Base-by-base conservation (phyloP, 2,113 vertebrate genomes). In the Tetrax tetrax region DNA sequence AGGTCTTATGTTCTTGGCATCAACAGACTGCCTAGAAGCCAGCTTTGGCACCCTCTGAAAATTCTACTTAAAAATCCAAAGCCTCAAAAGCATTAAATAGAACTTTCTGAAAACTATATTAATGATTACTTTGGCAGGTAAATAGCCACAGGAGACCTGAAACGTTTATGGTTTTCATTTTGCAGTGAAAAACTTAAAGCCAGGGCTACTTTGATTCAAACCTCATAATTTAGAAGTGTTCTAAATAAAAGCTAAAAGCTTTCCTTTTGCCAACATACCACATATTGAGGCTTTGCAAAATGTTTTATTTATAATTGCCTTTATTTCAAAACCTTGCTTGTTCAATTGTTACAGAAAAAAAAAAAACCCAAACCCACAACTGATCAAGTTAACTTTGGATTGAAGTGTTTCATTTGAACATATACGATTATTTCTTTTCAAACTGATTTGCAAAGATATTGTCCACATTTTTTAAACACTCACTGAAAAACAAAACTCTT, bases 91-190 rank as follows among this genome's bases (percentile, higher is more conserved):
- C 43, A 85, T 91, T 80, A 83, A 91, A 93, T 8, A 77, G 19
- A 90, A 77, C 41, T 77, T 80, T 80, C 75, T 77, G 66, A 79
- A 85, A 95, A 77, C n/a, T 63, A 15, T 22, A 93, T 51, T 83
- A 94, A 83, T 80, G 61, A 83, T 76, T 86, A 17, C 54, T 83
- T 91, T 91, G 82, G 75, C 56, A 80, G 27, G 71, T 88, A 80
- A 83, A 88, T 29, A 96, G 70, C 70, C 90, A 90, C 70, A 90
- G 87, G 87, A 91, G 75, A 91, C 25, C 15, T 23, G 54, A 94
- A 94, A 80, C 10, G 2, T 14, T 76, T 91, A 71, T 1, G 2
- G 23, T 56, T 87, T 79, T 83, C 50, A 74, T 84, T 95, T 87
- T 83, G 6, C 47, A 91, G 65, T 37, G 37, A 81, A 87, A 95